Conservation (phyloP, 1,140 invertebrate species). For the Achroia grisella region DNA sequence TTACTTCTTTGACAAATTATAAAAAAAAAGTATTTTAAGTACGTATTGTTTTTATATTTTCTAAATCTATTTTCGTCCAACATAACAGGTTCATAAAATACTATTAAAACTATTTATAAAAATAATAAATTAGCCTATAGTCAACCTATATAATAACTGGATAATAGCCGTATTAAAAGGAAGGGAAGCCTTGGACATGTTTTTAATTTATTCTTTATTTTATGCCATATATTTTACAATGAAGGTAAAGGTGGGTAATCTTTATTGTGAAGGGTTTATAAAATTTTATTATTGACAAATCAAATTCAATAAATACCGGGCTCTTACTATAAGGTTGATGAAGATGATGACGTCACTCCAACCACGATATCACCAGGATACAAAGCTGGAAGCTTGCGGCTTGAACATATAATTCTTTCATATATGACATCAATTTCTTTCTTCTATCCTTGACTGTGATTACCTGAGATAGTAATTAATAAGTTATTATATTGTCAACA, state of each 20-base stretch:
- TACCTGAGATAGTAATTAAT: slow-evolving; percentile 47
- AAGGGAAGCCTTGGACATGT: slow-evolving; percentile 32
- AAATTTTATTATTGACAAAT: slow-evolving; percentile 60
- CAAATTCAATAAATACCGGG: slow-evolving; percentile 63
- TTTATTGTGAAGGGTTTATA: slow-evolving; percentile 35
- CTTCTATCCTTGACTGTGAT: slow-evolving; percentile 17
- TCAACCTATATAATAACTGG: no score
- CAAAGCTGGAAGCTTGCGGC: slow-evolving; percentile 3
- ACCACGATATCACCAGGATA: slow-evolving; percentile 7
- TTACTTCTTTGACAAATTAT: no score
- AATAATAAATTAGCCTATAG: no score
- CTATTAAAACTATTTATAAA: no score
- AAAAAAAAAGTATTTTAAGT: no score
- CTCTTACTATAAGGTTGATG: slow-evolving; percentile 65
- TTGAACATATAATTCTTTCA: neutral
- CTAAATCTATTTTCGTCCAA: no score
- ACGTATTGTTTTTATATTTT: no score
- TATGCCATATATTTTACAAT: slow-evolving; percentile 3
- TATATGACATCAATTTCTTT: neutral
- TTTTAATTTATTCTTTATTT: slow-evolving; percentile 23
- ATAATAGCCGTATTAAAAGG: slow-evolving; percentile 12
- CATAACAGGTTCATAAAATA: no score
- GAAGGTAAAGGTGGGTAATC: slow-evolving; percentile 13
- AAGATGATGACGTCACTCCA: slow-evolving; percentile 13
- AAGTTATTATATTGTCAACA: slow-evolving; percentile 20